These are phyloP conservation scores for Zootermopsis nevadensis DNA, from an alignment of 2,888 invertebrate genomes.

Conservation along the genomic window DNA sequence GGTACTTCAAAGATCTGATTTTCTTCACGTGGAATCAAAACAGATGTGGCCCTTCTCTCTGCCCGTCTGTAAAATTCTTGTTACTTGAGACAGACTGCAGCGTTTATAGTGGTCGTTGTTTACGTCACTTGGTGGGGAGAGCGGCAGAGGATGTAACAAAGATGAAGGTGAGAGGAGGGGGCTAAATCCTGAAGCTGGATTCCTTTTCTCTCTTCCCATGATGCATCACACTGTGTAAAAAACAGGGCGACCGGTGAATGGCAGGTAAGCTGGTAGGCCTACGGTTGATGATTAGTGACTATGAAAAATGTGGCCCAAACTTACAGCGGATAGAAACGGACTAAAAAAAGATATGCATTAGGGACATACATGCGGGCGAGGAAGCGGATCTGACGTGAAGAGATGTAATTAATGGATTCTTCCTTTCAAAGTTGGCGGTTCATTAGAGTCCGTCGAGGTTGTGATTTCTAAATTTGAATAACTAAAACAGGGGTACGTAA, in stretches of 20 bases:
- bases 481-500: slow-evolving; percentile 1
- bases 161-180: not conserved
- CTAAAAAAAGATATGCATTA: too few species aligned
- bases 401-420: slow-evolving; percentile 13
- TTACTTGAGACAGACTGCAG: not conserved
- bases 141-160: not conserved
- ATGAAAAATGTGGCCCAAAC: too few species aligned
- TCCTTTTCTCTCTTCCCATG: slow-evolving; percentile 35
- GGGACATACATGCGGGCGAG: too few species aligned
- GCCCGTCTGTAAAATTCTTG: too few species aligned
- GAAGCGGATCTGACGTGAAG: not conserved
- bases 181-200: slow-evolving; percentile 12
- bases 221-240: not conserved
- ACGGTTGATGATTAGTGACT: not conserved
- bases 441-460: not conserved
- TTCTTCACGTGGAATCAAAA: too few species aligned
- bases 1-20: too few species aligned
- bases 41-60: too few species aligned
- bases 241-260: not conserved
- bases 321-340: too few species aligned
- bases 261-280: not conserved
- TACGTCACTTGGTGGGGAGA: not conserved
- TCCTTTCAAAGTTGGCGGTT: slow-evolving; percentile 8
- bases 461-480: slow-evolving; percentile 13
- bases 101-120: not conserved